Conservation (phyloP, 2,797 vertebrate genomes). For the Mormyrus hasselquistii region DNA sequence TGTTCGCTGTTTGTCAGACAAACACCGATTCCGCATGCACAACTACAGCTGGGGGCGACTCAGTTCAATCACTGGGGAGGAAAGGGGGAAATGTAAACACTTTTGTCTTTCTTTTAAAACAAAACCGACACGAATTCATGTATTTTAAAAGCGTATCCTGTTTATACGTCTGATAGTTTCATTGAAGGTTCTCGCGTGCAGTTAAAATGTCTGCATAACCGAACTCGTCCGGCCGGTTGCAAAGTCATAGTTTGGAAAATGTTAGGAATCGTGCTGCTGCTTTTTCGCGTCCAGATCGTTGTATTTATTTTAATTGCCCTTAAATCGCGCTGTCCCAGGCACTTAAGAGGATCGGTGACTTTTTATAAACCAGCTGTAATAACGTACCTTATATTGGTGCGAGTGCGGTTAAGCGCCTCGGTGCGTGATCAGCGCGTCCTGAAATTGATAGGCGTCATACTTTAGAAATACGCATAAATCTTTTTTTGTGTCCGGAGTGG, state of each 20-base stretch:
- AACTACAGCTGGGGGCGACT: background rate
- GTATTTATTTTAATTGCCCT: background rate
- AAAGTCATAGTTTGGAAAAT: constrained; percentile 25
- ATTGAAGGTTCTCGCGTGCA: background rate
- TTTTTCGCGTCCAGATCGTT: background rate
- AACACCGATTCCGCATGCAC: background rate
- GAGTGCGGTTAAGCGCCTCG: background rate
- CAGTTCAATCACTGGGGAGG: background rate
- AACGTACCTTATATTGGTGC: background rate
- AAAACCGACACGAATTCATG: background rate
- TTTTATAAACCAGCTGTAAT: background rate
- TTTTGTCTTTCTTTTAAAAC: background rate
- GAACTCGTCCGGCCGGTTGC: constrained; percentile 38
- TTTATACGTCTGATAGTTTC: background rate
- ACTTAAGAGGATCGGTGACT: background rate
- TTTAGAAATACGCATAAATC: background rate
- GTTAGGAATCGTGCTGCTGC: background rate
- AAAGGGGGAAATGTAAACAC: background rate
- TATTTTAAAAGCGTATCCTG: background rate
- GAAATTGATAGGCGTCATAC: background rate
- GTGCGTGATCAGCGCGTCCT: background rate
- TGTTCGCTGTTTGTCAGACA: background rate
- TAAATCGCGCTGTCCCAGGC: background rate
- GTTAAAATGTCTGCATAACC: constrained; percentile 8
- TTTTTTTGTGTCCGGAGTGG: background rate